Evolutionary conservation across 2,888 invertebrate species (phyloP), one percentile per base, ranked within the genome.

Genomic region (Phyto melanocephala): DNA sequence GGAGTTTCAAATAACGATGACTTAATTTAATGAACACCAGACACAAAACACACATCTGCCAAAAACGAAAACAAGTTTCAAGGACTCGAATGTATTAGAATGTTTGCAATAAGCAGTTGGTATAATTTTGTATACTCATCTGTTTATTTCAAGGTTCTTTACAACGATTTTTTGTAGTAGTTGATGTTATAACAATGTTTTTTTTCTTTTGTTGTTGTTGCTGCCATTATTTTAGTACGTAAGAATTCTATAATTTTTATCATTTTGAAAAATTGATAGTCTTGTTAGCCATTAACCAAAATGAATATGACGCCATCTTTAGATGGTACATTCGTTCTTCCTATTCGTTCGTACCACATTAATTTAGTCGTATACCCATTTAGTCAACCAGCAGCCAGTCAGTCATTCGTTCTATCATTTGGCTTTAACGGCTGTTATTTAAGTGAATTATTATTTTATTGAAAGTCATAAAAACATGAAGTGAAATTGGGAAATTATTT

Each of bases 381-480:
- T n/a, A 40, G n/a, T 50, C 58, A 50, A 1, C 40, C 40, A 60
- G 20, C 17, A 47, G 10, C 42, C 56, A 28, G 35, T 50, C 75
- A 47, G 33, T 28, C 37, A 17, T 24, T 54, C 67, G 20, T 20
- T 47, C 20, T 35, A 63, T 74, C 78, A 70, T 52, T 52, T 79
- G 70, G 40, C 56, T 75, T 81, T 81, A 81, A 78, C 74, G 78
- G 78, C 74, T 81, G 52, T 65, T 81, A 81, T 81, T 81, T 78
- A 78, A 82, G 75, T 82, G 82, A 82, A 82, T 82, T 82, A 82
- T 82, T 82, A 75, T 82, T 82, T 82, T 79, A 82, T 79, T 82
- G 78, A 71, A 79, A 75, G 52, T 52, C 70, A 82, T 82, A 82
- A 82, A 82, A 77, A 52, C 71, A 68, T 67, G 45, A 77, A 70